These are phyloP conservation scores for Pelusios castaneus DNA, from an alignment of 2,113 vertebrate genomes.

Conservation along the genomic window DNA sequence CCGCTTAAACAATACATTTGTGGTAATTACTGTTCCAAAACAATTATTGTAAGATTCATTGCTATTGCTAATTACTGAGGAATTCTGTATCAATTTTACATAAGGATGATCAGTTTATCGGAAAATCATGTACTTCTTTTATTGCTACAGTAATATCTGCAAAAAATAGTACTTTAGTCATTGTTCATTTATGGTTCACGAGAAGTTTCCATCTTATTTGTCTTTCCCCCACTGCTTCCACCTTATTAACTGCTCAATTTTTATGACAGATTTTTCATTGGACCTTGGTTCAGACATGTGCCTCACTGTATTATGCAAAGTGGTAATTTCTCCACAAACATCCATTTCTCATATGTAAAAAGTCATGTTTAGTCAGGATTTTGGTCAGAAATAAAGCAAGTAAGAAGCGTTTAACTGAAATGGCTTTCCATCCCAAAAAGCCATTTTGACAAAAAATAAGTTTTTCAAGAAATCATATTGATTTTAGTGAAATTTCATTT, in stretches of 20 bases:
- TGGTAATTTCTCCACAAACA: background rate
- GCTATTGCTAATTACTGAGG: conserved; percentile 7
- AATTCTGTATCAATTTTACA: conserved; percentile 30
- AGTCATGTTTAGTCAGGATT: background rate
- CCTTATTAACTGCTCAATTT: background rate
- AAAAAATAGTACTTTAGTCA: conserved; percentile 50
- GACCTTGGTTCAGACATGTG: background rate
- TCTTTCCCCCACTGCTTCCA: conserved; percentile 29
- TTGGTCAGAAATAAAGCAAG: background rate
- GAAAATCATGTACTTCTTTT: conserved; percentile 32
- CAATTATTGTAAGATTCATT: background rate
- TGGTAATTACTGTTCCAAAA: background rate
- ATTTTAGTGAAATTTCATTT: background rate
- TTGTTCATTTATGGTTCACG: conserved; percentile 16
- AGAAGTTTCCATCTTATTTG: conserved; percentile 56
- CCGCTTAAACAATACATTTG: background rate
- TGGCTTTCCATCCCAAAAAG: background rate
- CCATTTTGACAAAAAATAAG: background rate
- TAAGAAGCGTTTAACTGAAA: background rate
- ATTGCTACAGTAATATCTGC: conserved; percentile 57
- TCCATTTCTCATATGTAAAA: background rate
- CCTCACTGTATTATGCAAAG: background rate
- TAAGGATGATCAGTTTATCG: conserved; percentile 16
- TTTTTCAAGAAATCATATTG: background rate
- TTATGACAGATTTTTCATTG: conserved; percentile 4